Base-by-base conservation (phyloP, 2,888 invertebrate species). In the Lithophane socia region DNA sequence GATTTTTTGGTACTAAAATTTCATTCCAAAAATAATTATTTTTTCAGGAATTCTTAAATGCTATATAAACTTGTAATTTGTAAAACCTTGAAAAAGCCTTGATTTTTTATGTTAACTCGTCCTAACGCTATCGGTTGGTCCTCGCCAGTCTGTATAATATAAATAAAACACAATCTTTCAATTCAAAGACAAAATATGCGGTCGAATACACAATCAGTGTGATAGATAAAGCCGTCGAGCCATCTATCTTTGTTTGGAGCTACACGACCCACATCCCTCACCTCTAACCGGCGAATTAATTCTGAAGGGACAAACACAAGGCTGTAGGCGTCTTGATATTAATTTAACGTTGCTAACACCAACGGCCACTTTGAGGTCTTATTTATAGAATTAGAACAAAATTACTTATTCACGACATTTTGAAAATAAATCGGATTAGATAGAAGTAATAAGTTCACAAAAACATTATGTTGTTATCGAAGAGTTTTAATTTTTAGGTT, bases 201-300 rank as follows among this genome's bases (percentile, higher is more conserved):
- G 63, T 64, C 13, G 68, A 16, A 54, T 66, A 52, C n/a, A 54
- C 49, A 84, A 79, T 75, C 67, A 72, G 58, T 42, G 65, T 24
- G 70, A 63, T 49, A 68, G 44, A 82, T 74, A 73, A 70, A 66
- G 37, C 52, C 74, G 54, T 73, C 66, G 52, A 64, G 69, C 72
- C 52, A 73, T 85, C 60, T 56, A 65, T 87, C 87, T 84, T 79
- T 52, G 63, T 79, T 86, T 68, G 47, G 9, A 65, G 70, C 13
- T 60, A 58, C 49, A 60, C 76, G 69, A 68, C 81, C 80, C 60
- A 67, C n/a, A 76, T 80, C 65, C 66, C 56, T 75, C 61, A 73
- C 71, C 73, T 72, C 63, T 56, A 69, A n/a, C 67, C 37, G 44
- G 29, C 49, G 66, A 84, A 84, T 80, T 84, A 87, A 87, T 84